Base-by-base conservation (phyloP, 2,797 vertebrate genomes). In the Columba guinea region DNA sequence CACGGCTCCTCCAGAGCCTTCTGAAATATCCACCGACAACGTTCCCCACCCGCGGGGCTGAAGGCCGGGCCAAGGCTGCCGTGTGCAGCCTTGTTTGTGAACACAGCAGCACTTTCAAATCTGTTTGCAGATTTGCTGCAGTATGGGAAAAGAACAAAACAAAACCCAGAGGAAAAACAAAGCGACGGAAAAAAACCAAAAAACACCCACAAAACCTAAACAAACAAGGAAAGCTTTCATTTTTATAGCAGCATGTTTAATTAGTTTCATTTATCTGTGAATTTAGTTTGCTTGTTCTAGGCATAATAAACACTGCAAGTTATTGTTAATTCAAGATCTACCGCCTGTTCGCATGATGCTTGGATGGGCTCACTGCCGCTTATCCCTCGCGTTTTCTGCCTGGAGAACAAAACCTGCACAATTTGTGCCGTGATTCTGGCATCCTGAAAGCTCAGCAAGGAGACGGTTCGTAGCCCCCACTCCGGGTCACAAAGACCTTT, bases 181-280 rank as follows among this genome's bases (percentile, higher is more conserved):
- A 91, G 35, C 52, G 74, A 51, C 5, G 51, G 17, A 69, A 41
- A 56, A 37, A 37, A 3, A 0, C 39, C 6, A 32, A 65, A 84
- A 37, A n/a, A 0, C 7, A 46, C 44, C 44, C 44, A 46, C 26
- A 14, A 51, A 51, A 14, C 48, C 15, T n/a, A 39, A 93, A 69
- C 41, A 84, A 75, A 87, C 35, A 60, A 63, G 27, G 58, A 46
- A 60, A 82, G 81, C 75, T 93, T 92, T 77, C 13, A 58, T 87
- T 95, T 94, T 82, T 85, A 85, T 46, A 74, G 84, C 86, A 49
- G 71, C 64, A 7, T 53, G 78, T 92, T 95, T 87, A 92, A 87
- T 95, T 68, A 48, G 67, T 41, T 93, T 85, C 67, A 92, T 95
- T 94, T 93, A 69, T 87, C 84, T 80, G 81, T 56, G 89, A 87